Evolutionary conservation across 1,140 invertebrate species (phyloP), one percentile per base, ranked within the genome.

Genomic region (Papilio machaon): DNA sequence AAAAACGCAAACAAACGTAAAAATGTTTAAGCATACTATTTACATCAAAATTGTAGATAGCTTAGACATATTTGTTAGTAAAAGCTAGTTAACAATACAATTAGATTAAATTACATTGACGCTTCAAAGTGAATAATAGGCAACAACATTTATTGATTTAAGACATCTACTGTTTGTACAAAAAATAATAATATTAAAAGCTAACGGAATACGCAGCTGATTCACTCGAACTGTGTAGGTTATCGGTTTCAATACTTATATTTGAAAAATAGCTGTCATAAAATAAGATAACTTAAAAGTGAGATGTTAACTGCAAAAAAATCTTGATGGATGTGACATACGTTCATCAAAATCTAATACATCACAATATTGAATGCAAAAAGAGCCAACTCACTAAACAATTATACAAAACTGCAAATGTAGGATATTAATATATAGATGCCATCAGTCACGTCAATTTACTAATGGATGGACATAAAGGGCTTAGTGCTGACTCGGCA

Each of bases 291-390:
- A 70, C 4, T 38, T 70, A 35, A 70, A 38, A 70, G 60, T 35
- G 64, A 70, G 64, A 70, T 70, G 30, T 70, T 35, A 38, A 64
- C 30, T 70, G 64, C 64, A 70, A 70, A 38, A 70, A 64, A 60
- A 38, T 70, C 3, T 70, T 70, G 64, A 70, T 70, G 64, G 64
- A 70, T 15, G 64, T 70, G 64, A 70, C 64, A 70, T 70, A 6
- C 30, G 64, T 70, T 70, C 64, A 70, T 70, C 64, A 70, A 70
- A 38, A 70, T 70, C 64, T 70, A 70, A 70, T 70, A 35, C 64
- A 70, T 70, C 64, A 70, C 64, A 35, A 67, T 38, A 67, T 70
- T 70, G 13, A 35, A 70, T 70, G 30, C 23, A 70, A 70, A 38
- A 70, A 70, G n/a, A 70, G 64, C 23, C 19, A 35, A 35, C 23